phyloP scores from a whole-genome alignment of 2,113 vertebrate genomes.

The Cygnus atratus region DNA sequence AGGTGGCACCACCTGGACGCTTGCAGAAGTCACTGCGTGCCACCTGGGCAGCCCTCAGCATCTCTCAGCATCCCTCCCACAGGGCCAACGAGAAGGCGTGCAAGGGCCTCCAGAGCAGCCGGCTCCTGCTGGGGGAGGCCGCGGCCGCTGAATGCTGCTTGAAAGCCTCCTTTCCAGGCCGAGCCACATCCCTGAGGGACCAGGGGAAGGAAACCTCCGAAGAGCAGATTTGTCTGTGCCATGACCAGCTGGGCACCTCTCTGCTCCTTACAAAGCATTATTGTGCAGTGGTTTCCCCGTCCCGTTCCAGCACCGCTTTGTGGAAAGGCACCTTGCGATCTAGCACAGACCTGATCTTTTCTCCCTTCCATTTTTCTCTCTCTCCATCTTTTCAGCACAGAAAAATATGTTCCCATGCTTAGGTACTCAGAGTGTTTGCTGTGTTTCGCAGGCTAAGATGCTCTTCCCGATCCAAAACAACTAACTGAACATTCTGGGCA shows the following conservation, averaged over 20 bases:
- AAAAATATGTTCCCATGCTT: conserved; percentile 59
- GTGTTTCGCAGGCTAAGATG: conserved; percentile 18
- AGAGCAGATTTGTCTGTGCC: not conserved
- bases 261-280: not conserved
- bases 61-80: not conserved
- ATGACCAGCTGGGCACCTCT: not conserved
- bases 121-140: not conserved
- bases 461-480: conserved; percentile 19
- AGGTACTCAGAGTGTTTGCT: conserved; percentile 35
- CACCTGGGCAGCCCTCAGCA: not conserved
- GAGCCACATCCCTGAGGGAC: accelerated
- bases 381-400: conserved; percentile 21
- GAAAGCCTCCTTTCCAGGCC: not conserved
- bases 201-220: not conserved
- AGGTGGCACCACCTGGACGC: accelerated
- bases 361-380: conserved; percentile 7
- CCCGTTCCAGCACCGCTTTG: not conserved
- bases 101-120: not conserved
- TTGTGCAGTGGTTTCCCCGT: not conserved
- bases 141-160: not conserved
- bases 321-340: not conserved
- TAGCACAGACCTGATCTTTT: not conserved
- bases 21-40: not conserved
- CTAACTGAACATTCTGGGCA: conserved; percentile 8
- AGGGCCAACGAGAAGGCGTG: accelerated